phyloP scores from a whole-genome alignment of 1,140 invertebrate genomes.

The Dinothrombium tinctorium region DNA sequence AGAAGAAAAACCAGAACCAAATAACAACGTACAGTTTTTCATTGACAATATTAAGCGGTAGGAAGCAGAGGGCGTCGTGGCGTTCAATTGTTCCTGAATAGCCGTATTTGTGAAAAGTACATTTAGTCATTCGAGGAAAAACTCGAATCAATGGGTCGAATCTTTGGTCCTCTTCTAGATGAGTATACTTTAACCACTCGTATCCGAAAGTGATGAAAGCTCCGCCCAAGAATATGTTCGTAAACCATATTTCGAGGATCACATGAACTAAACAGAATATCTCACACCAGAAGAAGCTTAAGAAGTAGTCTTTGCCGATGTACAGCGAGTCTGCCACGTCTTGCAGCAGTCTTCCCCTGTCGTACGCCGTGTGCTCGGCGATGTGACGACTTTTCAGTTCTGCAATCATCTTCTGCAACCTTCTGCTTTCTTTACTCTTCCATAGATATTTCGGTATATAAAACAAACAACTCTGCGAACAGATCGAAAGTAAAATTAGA shows the following conservation, averaged over 20 bases:
- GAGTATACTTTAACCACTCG: slow-evolving; percentile 39
- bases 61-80: slow-evolving; percentile 32
- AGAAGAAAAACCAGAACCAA: slow-evolving; percentile 19
- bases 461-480: slow-evolving; percentile 33
- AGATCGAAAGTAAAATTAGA: slow-evolving; percentile 25
- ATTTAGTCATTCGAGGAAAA: slow-evolving; percentile 72
- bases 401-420: slow-evolving; percentile 17
- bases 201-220: slow-evolving; percentile 25
- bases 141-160: slow-evolving; percentile 32
- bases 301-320: slow-evolving; percentile 31
- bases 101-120: slow-evolving; percentile 55
- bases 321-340: slow-evolving; percentile 1
- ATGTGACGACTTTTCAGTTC: slow-evolving; percentile 12
- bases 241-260: slow-evolving; percentile 2
- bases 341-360: not conserved
- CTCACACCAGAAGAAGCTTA: slow-evolving; percentile 39
- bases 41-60: slow-evolving; percentile 63
- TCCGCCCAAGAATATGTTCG: slow-evolving; percentile 22
- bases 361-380: not conserved
- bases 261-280: slow-evolving; percentile 4
- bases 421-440: slow-evolving; percentile 28
- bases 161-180: slow-evolving; percentile 41
- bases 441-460: slow-evolving; percentile 41
- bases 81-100: slow-evolving; percentile 18
- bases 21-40: slow-evolving; percentile 87